Evolutionary conservation across 2,797 vertebrate genomes (phyloP).

Genomic region (Morelia viridis): DNA sequence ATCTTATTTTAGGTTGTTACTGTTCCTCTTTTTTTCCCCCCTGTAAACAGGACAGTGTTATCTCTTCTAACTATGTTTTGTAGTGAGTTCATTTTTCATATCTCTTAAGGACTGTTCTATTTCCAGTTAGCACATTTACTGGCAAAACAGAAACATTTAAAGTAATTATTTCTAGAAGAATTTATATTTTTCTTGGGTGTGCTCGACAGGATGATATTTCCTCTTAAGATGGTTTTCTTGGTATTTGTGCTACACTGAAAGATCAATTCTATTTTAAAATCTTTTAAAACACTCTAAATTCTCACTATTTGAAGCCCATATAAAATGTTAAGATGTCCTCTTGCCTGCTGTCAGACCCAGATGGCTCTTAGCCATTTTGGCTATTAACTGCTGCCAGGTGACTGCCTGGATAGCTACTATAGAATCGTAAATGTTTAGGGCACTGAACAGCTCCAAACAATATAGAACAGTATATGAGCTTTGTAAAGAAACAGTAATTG

Average conservation of each 20-base stretch:
- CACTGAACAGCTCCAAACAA: background rate
- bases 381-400: background rate
- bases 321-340: too few relatives aligned
- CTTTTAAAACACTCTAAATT: background rate
- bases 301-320: background rate
- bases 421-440: background rate
- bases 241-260: background rate
- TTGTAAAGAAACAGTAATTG: constrained; percentile 54
- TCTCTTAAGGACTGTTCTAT: background rate
- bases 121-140: background rate
- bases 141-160: background rate
- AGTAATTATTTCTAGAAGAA: background rate
- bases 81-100: background rate
- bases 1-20: background rate
- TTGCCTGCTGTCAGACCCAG: background rate
- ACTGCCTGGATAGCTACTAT: background rate
- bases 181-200: background rate
- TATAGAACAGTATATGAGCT: background rate
- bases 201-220: background rate
- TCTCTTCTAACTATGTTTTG: background rate
- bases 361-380: constrained; percentile 4
- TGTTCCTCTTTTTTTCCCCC: background rate
- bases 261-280: background rate
- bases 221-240: background rate
- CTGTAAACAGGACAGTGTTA: too few relatives aligned